Evolutionary conservation across 1,140 invertebrate species (phyloP), one percentile per base, ranked within the genome.

Genomic region (Brachystomella parvula): DNA sequence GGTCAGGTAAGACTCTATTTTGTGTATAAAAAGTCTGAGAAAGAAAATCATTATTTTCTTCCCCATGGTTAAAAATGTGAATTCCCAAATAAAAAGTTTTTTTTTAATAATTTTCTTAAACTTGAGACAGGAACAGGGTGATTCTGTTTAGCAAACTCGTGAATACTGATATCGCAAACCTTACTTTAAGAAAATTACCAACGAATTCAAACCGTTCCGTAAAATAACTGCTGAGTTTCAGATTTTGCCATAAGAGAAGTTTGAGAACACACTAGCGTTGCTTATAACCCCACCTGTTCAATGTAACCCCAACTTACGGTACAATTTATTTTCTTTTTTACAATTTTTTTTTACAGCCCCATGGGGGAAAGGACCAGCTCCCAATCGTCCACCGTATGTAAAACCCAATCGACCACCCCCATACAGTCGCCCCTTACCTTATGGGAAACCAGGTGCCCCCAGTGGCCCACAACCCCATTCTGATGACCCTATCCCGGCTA

Each of bases 401-500:
- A 39, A 31, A 31, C 3, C 26, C 32, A 6, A 60, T 32, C 17
- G 31, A 30, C 2, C 60, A 59, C 1, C 31, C 28, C 2, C 21
- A 29, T 30, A 29, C 44, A 0, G 28, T 47, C 19, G 56, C 33
- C 21, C 62, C 56, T n/a, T 49, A 44, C 12, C 53, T 35, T 57
- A 12, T 59, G 57, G 1, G 32, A 49, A 32, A 47, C 39, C 59
- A 39, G 19, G 29, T 12, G 28, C 56, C n/a, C 63, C 39, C 9
- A 26, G 2, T 17, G 29, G 9, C 39, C 28, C 3, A 9, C 61
- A 61, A 39, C 31, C 56, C 2, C 53, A 68, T 31, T 67, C 39
- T 29, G 69, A 71, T 33, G 69, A 71, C 47, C 69, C 69, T 12
- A 69, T 71, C 24, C 72, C 72, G 12, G 65, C 65, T 44, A 39